phyloP scores from a whole-genome alignment of 2,797 vertebrate species.

The Cercopithecus hamlyni region DNA sequence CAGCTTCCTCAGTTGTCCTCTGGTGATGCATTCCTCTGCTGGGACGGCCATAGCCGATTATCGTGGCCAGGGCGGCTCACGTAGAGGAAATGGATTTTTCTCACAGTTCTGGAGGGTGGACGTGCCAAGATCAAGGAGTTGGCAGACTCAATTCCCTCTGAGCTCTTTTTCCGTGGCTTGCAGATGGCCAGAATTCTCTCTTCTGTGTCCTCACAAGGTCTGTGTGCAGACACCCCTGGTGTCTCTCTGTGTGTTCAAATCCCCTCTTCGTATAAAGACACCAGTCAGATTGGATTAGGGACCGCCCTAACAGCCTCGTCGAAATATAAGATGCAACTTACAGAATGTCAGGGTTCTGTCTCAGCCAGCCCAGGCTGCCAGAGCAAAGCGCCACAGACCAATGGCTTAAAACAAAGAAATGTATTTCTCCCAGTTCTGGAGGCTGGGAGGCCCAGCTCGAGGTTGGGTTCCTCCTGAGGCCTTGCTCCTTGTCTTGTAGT shows the following conservation, averaged over 20 bases:
- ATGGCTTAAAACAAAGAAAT: neutral
- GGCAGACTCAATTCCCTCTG: neutral
- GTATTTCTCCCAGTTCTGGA: neutral
- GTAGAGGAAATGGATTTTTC: neutral
- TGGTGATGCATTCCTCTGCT: fast-evolving
- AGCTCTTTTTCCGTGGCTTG: neutral
- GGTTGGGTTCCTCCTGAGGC: neutral
- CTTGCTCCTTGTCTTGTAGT: neutral
- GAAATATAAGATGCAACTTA: neutral
- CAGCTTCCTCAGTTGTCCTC: neutral
- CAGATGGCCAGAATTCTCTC: no score
- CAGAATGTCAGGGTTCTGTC: neutral
- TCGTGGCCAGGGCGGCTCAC: neutral
- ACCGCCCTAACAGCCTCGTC: no score
- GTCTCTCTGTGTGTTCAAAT: neutral
- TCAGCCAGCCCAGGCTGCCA: neutral
- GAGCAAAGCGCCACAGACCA: fast-evolving
- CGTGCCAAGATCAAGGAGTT: neutral
- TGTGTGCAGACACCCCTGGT: neutral
- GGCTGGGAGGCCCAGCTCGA: neutral
- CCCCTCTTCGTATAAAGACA: neutral
- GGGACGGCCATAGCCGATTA: fast-evolving
- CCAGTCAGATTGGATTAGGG: neutral
- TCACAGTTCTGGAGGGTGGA: neutral
- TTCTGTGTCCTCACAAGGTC: neutral